These are phyloP conservation scores for Xiphias gladius DNA, from an alignment of 2,113 vertebrate genomes.

Conservation along the genomic window DNA sequence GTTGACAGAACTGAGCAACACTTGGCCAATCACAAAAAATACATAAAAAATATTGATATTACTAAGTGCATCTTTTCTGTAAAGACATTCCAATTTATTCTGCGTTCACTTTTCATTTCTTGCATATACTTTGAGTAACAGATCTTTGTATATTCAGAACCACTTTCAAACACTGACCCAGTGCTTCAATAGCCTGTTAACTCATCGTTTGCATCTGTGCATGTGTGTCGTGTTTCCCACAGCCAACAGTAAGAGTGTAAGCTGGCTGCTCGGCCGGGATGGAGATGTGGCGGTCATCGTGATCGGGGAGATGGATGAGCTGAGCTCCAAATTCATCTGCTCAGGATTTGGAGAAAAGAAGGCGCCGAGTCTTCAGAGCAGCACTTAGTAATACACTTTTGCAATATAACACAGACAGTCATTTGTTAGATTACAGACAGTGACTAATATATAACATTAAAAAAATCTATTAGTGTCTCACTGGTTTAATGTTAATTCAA, in stretches of 20 bases:
- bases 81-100: neutral
- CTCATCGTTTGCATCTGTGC: neutral
- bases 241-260: constrained; percentile 84
- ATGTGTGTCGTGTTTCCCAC: constrained; percentile 33
- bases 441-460: neutral
- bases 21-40: neutral
- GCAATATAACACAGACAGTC: neutral
- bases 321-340: constrained; percentile 81
- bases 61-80: neutral
- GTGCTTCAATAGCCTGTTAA: neutral
- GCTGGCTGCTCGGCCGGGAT: constrained; percentile 84
- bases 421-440: neutral
- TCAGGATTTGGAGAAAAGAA: constrained; percentile 79
- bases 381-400: constrained; percentile 51
- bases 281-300: constrained; percentile 84
- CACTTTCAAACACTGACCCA: neutral
- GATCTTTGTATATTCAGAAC: neutral
- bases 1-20: neutral
- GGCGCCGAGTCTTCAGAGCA: constrained; percentile 61
- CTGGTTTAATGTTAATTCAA: neutral
- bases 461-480: neutral
- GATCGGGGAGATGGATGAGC: constrained; percentile 84
- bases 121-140: neutral
- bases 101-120: neutral
- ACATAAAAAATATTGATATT: neutral